Base-by-base conservation (phyloP, 2,113 vertebrate species). In the Columba livia region DNA sequence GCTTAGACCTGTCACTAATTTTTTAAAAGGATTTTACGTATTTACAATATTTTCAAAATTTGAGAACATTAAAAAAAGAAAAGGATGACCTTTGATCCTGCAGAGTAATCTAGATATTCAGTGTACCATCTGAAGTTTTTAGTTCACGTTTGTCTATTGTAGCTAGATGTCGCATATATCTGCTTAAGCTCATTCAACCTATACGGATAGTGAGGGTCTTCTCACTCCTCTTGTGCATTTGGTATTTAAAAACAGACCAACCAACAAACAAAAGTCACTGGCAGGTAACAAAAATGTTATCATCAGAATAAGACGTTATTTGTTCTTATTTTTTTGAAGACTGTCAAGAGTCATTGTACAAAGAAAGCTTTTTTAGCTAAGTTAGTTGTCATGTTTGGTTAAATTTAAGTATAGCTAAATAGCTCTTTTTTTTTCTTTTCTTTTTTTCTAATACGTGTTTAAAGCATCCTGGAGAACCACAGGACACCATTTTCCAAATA, bases 251-350 rank as follows among this genome's bases (percentile, higher is more conserved):
- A 91, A n/a, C 50, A 60, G 86, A 69, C 9, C 62, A 81, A 26
- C 44, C 14, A 54, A 42, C 24, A 32, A 90, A 74, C 54, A 69
- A 54, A 78, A 80, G 83, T 36, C 70, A 42, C 36, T 73, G 77
- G 57, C 53, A 79, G 47, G 54, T 72, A 89, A 90, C 86, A 70
- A 72, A 93, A 81, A 77, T 83, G 56, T 94, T 90, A 82, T 71
- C 74, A 56, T 89, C 91, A 88, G 83, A 96, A 70, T 73, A 85
- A 97, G 62, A 17, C 34, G 38, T 69, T 91, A 61, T 75, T 93
- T 93, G 19, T 66, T 90, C 11, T 85, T 97, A 66, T 93, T 97
- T 96, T 96, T 69, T 51, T 85, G 85, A 97, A 94, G 72, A 15
- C 86, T 95, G 50, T 88, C 69, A 96, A 90, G n/a, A 75, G 51